Conservation (phyloP, 1,140 invertebrate species). For the Lepidurus couesii region DNA sequence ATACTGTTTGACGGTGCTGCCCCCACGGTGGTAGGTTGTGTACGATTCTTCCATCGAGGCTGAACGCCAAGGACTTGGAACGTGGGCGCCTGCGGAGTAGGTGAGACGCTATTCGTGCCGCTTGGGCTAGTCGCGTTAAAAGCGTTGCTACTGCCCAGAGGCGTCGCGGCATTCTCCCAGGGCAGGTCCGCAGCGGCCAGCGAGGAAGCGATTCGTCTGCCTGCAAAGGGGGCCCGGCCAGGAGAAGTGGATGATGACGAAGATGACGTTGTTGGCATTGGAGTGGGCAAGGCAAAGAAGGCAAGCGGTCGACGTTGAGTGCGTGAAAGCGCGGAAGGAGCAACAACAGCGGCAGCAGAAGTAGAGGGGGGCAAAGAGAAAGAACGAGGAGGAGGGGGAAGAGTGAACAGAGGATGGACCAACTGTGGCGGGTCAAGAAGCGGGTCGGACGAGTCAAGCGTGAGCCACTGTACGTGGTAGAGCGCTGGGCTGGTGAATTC, state of each 20-base stretch:
- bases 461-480: slow-evolving; percentile 9
- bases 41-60: slow-evolving; percentile 1
- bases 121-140: background rate
- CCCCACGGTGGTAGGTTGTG: background rate
- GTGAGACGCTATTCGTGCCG: background rate
- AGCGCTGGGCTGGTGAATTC: slow-evolving; percentile 13
- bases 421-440: background rate
- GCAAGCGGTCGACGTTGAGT: slow-evolving; percentile 20
- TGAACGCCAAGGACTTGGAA: slow-evolving; percentile 1
- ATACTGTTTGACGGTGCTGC: slow-evolving; percentile 9
- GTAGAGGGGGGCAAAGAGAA: background rate
- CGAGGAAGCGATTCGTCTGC: background rate
- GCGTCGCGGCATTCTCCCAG: background rate
- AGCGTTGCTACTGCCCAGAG: background rate
- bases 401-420: background rate
- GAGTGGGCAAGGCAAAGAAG: slow-evolving; percentile 13
- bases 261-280: background rate
- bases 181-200: too few relatives aligned
- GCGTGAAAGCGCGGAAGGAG: background rate
- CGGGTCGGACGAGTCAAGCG: background rate
- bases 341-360: background rate
- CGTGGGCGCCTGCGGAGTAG: background rate
- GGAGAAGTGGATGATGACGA: background rate
- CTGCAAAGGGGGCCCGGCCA: background rate
- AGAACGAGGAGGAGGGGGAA: background rate